Evolutionary conservation across 1,140 invertebrate species (phyloP), one percentile per base, ranked within the genome.

Genomic region (Scaptomyza hsui): DNA sequence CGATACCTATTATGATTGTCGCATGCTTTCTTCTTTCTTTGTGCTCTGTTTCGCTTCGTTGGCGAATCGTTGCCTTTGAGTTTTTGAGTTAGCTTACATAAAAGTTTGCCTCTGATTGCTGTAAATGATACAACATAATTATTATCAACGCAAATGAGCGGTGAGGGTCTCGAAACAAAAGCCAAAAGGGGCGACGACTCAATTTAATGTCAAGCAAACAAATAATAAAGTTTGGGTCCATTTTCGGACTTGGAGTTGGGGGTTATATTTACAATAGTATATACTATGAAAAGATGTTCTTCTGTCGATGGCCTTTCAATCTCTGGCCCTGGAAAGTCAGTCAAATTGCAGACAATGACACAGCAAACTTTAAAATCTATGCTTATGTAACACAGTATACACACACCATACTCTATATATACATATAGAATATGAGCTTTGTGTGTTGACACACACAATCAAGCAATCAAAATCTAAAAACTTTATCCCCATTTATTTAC

Each of bases 381-480:
- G 44, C 24, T 53, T 53, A 47, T 69, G 56, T 60, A 67, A 35
- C 48, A 48, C 48, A 67, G 55, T 51, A 21, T 19, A 63, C 19
- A 24, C 45, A 26, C 21, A 21, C 1, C 6, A 15, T 18, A 6
- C 5, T 19, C 39, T 16, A 5, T 18, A 21, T 21, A 12, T 35
- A 5, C 32, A 21, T 55, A 35, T 2, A 35, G 32, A 0, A 16
- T 26, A 13, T 29, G 29, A 45, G 42, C 32, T 26, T 37, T 32
- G 21, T 29, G 45, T 60, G 82, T 86, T 86, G 82, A 82, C 82
- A 88, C 78, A 86, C 82, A 88, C 78, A 86, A 86, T 86, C 82
- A 86, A 86, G 82, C 82, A 86, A 86, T 88, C 82, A 86, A 76
- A 88, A 78, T 80, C 82, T 88, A 78, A 86, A 88, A 88, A 86